These are phyloP conservation scores for Chelmon rostratus DNA, from an alignment of 2,797 vertebrate species.

Conservation along the genomic window DNA sequence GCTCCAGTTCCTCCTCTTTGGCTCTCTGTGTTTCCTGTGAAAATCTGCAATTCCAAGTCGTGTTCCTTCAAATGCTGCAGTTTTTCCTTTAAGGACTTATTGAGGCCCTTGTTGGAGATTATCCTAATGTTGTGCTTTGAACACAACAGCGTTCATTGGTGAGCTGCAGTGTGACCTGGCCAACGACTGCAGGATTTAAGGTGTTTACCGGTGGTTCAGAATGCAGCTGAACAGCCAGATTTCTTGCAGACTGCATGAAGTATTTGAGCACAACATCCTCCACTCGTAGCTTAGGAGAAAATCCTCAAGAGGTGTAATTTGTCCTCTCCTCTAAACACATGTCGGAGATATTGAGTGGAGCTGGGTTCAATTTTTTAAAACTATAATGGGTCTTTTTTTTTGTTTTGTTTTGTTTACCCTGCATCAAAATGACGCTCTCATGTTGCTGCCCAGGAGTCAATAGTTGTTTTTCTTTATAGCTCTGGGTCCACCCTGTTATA, in stretches of 20 bases:
- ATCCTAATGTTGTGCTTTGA: slow-evolving; percentile 36
- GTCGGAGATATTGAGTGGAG: neutral
- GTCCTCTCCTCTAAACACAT: neutral
- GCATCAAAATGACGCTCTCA: neutral
- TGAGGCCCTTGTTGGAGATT: slow-evolving; percentile 18
- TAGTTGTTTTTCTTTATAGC: neutral
- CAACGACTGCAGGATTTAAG: slow-evolving; percentile 45
- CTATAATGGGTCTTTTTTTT: neutral
- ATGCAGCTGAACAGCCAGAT: slow-evolving; percentile 42
- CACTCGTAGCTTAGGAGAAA: slow-evolving; percentile 23
- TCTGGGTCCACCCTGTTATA: neutral
- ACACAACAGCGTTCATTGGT: slow-evolving; percentile 23
- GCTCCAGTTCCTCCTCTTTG: neutral
- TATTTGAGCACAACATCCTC: slow-evolving; percentile 30
- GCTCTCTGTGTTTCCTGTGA: neutral
- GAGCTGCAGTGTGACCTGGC: slow-evolving; percentile 40
- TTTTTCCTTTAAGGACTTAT: slow-evolving; percentile 30
- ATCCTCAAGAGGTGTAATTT: slow-evolving; percentile 26
- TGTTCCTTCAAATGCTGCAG: neutral
- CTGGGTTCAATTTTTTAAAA: neutral
- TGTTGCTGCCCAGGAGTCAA: neutral
- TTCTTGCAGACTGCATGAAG: slow-evolving; percentile 44
- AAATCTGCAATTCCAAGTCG: neutral
- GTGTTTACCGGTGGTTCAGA: slow-evolving; percentile 48
- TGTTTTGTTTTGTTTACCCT: too few relatives aligned